These are phyloP conservation scores for Ceryle rudis DNA, from an alignment of 2,797 vertebrate genomes.

Conservation along the genomic window DNA sequence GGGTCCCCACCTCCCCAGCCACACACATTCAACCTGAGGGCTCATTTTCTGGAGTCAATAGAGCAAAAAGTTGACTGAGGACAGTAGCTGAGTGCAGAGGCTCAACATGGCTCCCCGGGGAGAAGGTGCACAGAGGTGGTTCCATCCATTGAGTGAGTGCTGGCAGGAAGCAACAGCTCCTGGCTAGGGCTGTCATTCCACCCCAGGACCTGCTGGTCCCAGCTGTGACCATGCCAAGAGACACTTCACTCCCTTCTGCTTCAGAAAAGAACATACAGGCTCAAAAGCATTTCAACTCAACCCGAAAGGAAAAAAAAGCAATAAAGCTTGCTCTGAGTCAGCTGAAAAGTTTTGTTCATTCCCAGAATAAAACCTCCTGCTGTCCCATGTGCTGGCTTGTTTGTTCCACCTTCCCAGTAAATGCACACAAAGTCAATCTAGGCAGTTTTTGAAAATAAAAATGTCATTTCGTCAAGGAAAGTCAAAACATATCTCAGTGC, in stretches of 20 bases:
- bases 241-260: neutral
- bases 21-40: too few relatives aligned
- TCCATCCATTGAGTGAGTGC: neutral
- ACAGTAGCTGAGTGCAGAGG: neutral
- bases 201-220: neutral
- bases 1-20: neutral
- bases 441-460: conserved; percentile 58
- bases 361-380: conserved; percentile 47
- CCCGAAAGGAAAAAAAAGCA: neutral
- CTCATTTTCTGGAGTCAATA: neutral
- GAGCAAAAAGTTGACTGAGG: neutral
- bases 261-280: neutral
- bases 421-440: neutral
- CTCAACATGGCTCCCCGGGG: neutral
- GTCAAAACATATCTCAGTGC: conserved; percentile 45
- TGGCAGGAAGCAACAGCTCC: neutral
- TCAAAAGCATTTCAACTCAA: neutral
- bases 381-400: conserved; percentile 14
- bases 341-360: neutral
- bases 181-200: neutral
- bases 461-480: conserved; percentile 51
- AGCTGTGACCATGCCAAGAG: neutral
- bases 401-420: conserved; percentile 53
- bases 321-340: conserved; percentile 8
- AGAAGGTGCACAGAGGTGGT: neutral